phyloP scores from a whole-genome alignment of 2,113 vertebrate genomes.

The Embiotoca jacksoni region DNA sequence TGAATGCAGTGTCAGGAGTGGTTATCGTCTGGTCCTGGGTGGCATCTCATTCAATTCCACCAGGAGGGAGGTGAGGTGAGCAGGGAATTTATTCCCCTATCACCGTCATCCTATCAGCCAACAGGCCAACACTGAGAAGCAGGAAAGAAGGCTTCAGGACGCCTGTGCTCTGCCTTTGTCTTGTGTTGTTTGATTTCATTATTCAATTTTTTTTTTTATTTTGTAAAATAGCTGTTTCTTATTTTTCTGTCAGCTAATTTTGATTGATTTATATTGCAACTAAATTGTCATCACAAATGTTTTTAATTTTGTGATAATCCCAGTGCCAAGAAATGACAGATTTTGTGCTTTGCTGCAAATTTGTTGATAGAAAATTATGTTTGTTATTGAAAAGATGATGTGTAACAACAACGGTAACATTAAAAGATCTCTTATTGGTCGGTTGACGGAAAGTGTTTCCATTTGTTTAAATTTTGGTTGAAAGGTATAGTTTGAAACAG shows the following conservation, averaged over 20 bases:
- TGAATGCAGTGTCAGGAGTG: slow-evolving; percentile 69
- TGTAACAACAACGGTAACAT: no score
- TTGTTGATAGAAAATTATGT: no score
- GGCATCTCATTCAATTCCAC: slow-evolving; percentile 56
- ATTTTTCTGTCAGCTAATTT: background rate
- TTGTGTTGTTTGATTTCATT: background rate
- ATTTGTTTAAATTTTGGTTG: no score
- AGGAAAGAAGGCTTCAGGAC: background rate
- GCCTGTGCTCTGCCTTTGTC: background rate
- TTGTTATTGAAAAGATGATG: no score
- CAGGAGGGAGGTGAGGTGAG: slow-evolving; percentile 11
- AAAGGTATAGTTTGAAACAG: no score
- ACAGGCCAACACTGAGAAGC: background rate
- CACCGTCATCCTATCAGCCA: slow-evolving; percentile 24
- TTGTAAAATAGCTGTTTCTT: background rate
- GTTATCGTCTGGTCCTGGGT: slow-evolving; percentile 66
- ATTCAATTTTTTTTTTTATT: background rate
- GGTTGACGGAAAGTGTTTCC: no score
- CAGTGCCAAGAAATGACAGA: background rate
- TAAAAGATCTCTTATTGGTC: no score
- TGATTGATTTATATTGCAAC: background rate
- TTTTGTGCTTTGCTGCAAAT: no score
- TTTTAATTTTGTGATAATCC: background rate
- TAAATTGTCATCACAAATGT: background rate
- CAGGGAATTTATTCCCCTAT: slow-evolving; percentile 33